Conservation (phyloP, 1,140 invertebrate genomes). For the Psilanteris sp. region DNA sequence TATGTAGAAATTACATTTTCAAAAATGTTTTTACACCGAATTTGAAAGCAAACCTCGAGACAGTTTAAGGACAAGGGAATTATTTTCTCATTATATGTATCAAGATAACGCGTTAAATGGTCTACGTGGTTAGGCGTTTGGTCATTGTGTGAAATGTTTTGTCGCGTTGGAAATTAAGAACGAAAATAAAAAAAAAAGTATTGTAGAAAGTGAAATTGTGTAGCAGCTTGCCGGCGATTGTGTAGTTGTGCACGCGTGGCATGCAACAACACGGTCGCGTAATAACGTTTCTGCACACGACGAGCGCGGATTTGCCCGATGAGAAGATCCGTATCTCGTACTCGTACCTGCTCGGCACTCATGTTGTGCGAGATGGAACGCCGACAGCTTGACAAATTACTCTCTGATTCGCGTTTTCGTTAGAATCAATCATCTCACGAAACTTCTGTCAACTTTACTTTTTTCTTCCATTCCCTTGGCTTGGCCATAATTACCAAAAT, state of each 20-base stretch:
- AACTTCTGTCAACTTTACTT: slow-evolving; percentile 71
- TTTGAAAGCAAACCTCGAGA: too few species aligned
- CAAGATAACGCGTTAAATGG: too few species aligned
- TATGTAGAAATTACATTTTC: too few species aligned
- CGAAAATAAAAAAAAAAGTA: too few species aligned
- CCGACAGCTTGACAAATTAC: slow-evolving; percentile 78
- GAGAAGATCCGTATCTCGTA: slow-evolving; percentile 63
- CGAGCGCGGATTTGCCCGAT: slow-evolving; percentile 57
- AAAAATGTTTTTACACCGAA: too few species aligned
- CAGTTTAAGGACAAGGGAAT: too few species aligned
- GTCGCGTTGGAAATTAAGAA: too few species aligned
- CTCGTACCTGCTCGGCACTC: slow-evolving; percentile 54
- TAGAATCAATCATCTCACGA: slow-evolving; percentile 77
- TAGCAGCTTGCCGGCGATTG: slow-evolving; percentile 31
- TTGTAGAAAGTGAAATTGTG: slow-evolving; percentile 24
- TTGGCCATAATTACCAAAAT: slow-evolving; percentile 54
- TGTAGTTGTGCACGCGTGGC: slow-evolving; percentile 49
- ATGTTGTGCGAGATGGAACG: slow-evolving; percentile 62
- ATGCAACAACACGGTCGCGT: slow-evolving; percentile 45
- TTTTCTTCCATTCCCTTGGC: slow-evolving; percentile 22
- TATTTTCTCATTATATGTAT: too few species aligned
- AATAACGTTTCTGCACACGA: slow-evolving; percentile 62
- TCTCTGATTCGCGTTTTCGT: slow-evolving; percentile 77
- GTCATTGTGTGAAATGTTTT: too few species aligned
- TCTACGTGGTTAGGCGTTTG: too few species aligned